Evolutionary conservation across 1,140 invertebrate genomes (phyloP).

Genomic region (Colletes latitarsis): DNA sequence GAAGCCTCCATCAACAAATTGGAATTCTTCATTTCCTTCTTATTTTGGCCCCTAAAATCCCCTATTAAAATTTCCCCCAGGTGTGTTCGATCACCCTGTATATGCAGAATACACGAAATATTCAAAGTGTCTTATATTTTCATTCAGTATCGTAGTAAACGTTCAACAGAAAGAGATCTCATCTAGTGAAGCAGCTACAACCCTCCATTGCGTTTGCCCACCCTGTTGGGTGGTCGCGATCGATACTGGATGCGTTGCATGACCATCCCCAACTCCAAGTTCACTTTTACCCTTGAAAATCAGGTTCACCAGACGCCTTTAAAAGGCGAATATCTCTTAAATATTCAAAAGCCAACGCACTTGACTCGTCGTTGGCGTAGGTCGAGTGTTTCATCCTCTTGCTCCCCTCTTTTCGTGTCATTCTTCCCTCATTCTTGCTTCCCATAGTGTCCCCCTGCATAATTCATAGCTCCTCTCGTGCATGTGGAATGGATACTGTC

Average conservation of each 20-base stretch:
- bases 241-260: constrained; percentile 14
- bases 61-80: too few species aligned
- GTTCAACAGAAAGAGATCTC: too few species aligned
- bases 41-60: too few species aligned
- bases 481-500: constrained; percentile 13
- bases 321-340: constrained; percentile 25
- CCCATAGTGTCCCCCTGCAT: background rate
- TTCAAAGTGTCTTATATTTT: too few species aligned
- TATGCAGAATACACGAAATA: too few species aligned
- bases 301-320: constrained; percentile 1
- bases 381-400: constrained; percentile 17
- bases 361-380: constrained; percentile 45
- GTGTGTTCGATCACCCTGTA: too few species aligned
- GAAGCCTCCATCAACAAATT: too few species aligned
- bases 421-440: background rate
- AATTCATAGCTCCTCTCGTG: background rate
- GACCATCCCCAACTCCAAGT: constrained; percentile 46
- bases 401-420: background rate
- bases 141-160: too few species aligned
- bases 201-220: background rate
- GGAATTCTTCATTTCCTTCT: too few species aligned
- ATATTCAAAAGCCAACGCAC: constrained; percentile 22
- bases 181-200: background rate
- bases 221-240: background rate
- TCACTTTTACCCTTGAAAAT: constrained; percentile 30